A percentile compares a stretch with the other conserved stretches of the same genome.
Conservation (phyloP, 2,797 vertebrate genomes). For the Sebastes itinus region DNA sequence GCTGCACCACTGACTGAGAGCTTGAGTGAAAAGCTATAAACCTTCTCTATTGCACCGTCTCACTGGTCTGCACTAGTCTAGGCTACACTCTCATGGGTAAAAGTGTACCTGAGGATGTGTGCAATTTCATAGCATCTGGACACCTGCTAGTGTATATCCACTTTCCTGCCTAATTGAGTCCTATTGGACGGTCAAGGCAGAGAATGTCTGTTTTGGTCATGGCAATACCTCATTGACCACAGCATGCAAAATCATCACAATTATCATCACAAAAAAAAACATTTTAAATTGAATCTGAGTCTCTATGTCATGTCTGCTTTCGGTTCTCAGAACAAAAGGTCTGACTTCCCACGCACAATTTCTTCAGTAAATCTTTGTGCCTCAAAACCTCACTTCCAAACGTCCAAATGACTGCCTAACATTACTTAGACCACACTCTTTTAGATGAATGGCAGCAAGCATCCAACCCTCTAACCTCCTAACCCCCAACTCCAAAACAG, state of each 20-base stretch:
- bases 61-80: neutral
- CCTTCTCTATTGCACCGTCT: constrained; percentile 6
- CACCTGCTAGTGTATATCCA: neutral
- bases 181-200: neutral
- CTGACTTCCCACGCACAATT: neutral
- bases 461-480: constrained; percentile 31
- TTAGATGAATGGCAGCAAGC: constrained; percentile 37
- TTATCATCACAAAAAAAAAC: neutral
- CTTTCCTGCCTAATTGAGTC: constrained; percentile 1
- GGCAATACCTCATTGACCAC: neutral
- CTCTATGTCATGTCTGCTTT: constrained; percentile 1
- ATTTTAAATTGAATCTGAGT: neutral
- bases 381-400: constrained; percentile 28
- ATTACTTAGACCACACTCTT: constrained; percentile 28
- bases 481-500: constrained; percentile 25
- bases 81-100: neutral
- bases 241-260: neutral
- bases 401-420: constrained; percentile 15
- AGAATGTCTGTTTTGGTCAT: neutral
- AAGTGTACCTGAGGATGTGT: neutral
- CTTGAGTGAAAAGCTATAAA: constrained; percentile 35
- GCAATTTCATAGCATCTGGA: neutral
- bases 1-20: constrained; percentile 47
- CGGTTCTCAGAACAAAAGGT: constrained; percentile 3
- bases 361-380: constrained; percentile 11